phyloP scores from a whole-genome alignment of 2,797 vertebrate genomes.

The Dromococcyx pavoninus region DNA sequence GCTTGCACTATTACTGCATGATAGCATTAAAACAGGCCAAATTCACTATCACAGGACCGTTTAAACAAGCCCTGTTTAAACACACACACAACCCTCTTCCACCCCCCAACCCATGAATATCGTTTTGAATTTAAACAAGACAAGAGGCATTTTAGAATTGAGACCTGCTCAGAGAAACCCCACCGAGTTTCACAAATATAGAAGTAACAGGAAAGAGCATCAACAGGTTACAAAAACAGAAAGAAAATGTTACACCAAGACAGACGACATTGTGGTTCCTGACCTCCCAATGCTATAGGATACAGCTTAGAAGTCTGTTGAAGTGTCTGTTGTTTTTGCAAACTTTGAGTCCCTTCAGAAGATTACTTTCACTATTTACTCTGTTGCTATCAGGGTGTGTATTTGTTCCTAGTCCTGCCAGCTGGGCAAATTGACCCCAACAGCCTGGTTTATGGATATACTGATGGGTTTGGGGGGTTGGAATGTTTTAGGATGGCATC shows the following conservation, averaged over 20 bases:
- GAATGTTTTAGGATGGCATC: conserved; percentile 87
- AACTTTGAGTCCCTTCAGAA: conserved; percentile 75
- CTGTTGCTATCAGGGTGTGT: conserved; percentile 39
- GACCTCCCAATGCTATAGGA: not conserved
- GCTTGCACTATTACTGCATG: conserved; percentile 68
- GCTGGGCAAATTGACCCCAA: conserved; percentile 25
- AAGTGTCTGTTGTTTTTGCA: conserved; percentile 36
- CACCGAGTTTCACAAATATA: conserved; percentile 57
- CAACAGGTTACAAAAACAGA: conserved; percentile 55
- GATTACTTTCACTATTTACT: conserved; percentile 61
- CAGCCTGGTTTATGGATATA: conserved; percentile 67
- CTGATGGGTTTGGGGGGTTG: conserved; percentile 73
- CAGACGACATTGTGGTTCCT: conserved; percentile 21
- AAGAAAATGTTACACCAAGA: conserved; percentile 35
- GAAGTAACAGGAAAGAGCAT: conserved; percentile 59
- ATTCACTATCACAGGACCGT: conserved; percentile 8
- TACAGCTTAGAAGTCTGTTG: conserved; percentile 39
- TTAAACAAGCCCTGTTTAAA: not conserved
- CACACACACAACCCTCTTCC: not conserved
- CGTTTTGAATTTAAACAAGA: conserved; percentile 50
- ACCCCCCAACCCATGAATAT: not conserved
- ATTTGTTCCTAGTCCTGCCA: conserved; percentile 64
- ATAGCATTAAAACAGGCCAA: conserved; percentile 77
- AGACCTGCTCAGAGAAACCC: conserved; percentile 81
- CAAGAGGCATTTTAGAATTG: conserved; percentile 71